Percentiles rank a stretch among this genome's conserved stretches.
These are phyloP conservation scores for Chirona hameri DNA, from an alignment of 2,888 invertebrate species.

Conservation along the genomic window DNA sequence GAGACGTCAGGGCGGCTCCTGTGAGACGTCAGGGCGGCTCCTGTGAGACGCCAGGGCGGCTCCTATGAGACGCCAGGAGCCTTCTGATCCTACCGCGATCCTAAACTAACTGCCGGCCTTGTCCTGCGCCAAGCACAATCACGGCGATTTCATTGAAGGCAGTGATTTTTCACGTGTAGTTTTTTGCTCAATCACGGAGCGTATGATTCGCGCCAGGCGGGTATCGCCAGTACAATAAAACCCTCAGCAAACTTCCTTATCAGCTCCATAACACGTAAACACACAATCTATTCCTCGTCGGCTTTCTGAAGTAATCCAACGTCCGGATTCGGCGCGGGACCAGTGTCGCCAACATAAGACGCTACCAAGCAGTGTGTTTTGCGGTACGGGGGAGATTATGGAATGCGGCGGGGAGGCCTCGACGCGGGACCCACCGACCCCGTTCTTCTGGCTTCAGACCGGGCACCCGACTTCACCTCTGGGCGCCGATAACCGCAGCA, in stretches of 20 bases:
- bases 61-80: no score
- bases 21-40: no score
- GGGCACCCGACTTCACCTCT: background rate
- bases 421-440: background rate
- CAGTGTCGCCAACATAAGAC: background rate
- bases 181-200: background rate
- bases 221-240: background rate
- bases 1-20: no score
- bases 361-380: conserved; percentile 1
- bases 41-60: no score
- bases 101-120: background rate
- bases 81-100: background rate
- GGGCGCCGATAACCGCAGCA: background rate
- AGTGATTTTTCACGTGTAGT: background rate
- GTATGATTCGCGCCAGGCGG: background rate
- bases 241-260: background rate
- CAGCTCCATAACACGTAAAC: background rate
- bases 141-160: background rate
- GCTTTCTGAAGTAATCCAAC: background rate
- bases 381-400: conserved; percentile 13
- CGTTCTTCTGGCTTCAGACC: background rate
- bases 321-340: background rate
- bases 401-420: background rate
- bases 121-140: background rate
- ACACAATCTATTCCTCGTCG: background rate